phyloP scores from a whole-genome alignment of 2,888 invertebrate species.

The Sphaerophoria taeniata region DNA sequence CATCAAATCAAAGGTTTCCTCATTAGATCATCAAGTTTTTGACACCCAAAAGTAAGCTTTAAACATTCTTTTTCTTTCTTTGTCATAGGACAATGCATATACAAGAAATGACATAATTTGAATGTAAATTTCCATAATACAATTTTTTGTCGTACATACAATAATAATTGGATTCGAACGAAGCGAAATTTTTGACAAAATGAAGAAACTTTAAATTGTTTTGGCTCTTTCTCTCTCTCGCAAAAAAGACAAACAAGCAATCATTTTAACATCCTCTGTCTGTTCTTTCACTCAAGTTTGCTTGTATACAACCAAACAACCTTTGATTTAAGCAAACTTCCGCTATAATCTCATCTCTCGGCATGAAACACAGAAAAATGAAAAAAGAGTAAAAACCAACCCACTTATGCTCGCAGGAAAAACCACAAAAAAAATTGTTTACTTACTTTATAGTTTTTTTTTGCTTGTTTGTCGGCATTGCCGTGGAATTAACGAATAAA shows the following conservation, averaged over 20 bases:
- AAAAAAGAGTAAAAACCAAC: constrained; percentile 10
- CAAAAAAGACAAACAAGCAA: constrained; percentile 37
- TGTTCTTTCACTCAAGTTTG: constrained; percentile 39
- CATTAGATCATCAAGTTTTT: too few species aligned
- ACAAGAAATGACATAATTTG: constrained; percentile 31
- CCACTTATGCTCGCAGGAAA: constrained; percentile 23
- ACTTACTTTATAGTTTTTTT: too few species aligned
- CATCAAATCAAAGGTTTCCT: too few species aligned
- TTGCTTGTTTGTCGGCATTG: too few species aligned
- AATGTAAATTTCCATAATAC: constrained; percentile 32
- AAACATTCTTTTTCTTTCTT: background rate
- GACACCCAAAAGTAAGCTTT: too few species aligned
- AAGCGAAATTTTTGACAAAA: constrained; percentile 17
- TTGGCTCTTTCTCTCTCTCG: too few species aligned
- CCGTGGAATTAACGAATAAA: constrained; percentile 34
- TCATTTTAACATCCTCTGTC: constrained; percentile 32
- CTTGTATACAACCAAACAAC: constrained; percentile 38
- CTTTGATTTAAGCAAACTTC: constrained; percentile 45
- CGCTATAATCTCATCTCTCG: constrained; percentile 32
- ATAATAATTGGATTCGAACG: constrained; percentile 29
- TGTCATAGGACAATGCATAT: background rate
- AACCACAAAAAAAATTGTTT: constrained; percentile 39
- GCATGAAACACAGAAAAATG: constrained; percentile 3
- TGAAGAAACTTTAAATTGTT: constrained; percentile 36
- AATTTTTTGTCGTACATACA: background rate